These are phyloP conservation scores for Pollachius pollachius DNA, from an alignment of 2,113 vertebrate species.

Conservation along the genomic window DNA sequence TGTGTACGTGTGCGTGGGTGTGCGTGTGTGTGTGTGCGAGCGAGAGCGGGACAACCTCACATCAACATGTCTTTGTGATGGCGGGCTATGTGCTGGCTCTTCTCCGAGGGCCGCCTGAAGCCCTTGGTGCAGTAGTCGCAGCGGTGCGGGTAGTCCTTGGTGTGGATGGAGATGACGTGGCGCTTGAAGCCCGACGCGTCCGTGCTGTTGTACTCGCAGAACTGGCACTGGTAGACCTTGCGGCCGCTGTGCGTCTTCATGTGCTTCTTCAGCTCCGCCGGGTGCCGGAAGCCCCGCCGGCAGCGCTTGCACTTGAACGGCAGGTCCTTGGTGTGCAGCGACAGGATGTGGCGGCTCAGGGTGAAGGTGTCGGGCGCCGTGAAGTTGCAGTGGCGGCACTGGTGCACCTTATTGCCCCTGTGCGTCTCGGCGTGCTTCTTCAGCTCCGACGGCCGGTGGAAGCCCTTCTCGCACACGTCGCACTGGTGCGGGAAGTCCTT, in stretches of 20 bases:
- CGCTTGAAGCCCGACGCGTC: constrained; percentile 98
- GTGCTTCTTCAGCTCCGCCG: constrained; percentile 97
- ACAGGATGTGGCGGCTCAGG: constrained; percentile 95
- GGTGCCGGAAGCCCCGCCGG: constrained; percentile 92
- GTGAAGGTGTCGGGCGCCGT: constrained; percentile 96
- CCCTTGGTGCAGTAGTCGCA: constrained; percentile 99
- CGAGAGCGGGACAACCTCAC: constrained; percentile 61
- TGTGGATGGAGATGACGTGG: constrained; percentile 99
- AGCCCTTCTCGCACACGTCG: constrained; percentile 97
- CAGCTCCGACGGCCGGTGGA: constrained; percentile 95
- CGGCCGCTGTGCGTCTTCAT: constrained; percentile 98
- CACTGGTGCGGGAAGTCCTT: constrained; percentile 99
- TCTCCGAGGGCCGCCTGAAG: constrained; percentile 96
- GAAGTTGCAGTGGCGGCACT: constrained; percentile 98
- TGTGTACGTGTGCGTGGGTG: constrained; percentile 25
- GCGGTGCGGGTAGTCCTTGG: constrained; percentile 98
- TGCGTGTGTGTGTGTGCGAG: constrained; percentile 31
- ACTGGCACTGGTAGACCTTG: constrained; percentile 98
- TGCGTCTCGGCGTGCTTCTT: constrained; percentile 97
- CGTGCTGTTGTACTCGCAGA: constrained; percentile 98
- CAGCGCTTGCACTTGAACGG: constrained; percentile 98
- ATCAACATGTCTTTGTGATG: constrained; percentile 97
- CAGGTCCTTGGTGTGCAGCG: constrained; percentile 97
- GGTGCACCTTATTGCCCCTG: constrained; percentile 95
- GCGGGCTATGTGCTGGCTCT: constrained; percentile 98